These are phyloP conservation scores for Spea multiplicata DNA, from an alignment of 2,113 vertebrate genomes.

Conservation along the genomic window DNA sequence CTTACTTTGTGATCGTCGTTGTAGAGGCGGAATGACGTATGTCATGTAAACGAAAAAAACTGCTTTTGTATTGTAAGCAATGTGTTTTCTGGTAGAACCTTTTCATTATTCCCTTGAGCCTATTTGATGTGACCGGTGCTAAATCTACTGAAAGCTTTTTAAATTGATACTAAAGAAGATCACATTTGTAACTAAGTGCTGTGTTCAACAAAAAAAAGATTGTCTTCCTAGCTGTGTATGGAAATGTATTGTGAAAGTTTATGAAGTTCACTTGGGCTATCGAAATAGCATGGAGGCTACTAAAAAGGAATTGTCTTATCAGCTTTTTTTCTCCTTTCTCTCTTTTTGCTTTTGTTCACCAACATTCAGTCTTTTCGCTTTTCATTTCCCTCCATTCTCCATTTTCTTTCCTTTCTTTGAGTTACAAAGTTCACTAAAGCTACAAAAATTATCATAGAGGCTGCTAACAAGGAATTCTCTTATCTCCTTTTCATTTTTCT, in stretches of 20 bases:
- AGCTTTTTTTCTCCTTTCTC: no score
- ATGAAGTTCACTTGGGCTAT: neutral
- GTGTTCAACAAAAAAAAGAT: neutral
- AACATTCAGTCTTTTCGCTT: no score
- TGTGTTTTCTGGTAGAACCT: neutral
- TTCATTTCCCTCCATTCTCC: no score
- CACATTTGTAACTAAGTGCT: neutral
- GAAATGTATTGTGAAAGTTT: neutral
- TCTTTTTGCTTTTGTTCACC: no score
- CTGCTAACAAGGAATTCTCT: no score
- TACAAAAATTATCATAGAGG: no score
- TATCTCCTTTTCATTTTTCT: neutral
- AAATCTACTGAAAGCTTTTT: constrained; percentile 2
- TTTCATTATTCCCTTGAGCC: neutral
- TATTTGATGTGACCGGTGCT: constrained; percentile 1
- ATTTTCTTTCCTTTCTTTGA: no score
- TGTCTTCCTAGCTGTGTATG: neutral
- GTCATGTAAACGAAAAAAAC: neutral
- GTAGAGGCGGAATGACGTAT: neutral
- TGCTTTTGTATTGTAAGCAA: neutral
- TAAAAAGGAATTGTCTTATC: no score
- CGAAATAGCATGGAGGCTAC: neutral
- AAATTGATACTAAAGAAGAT: neutral
- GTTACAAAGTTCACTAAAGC: no score
- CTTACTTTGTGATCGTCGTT: neutral